Evolutionary conservation across 1,140 invertebrate species (phyloP).

Genomic region (Linepithema humile): DNA sequence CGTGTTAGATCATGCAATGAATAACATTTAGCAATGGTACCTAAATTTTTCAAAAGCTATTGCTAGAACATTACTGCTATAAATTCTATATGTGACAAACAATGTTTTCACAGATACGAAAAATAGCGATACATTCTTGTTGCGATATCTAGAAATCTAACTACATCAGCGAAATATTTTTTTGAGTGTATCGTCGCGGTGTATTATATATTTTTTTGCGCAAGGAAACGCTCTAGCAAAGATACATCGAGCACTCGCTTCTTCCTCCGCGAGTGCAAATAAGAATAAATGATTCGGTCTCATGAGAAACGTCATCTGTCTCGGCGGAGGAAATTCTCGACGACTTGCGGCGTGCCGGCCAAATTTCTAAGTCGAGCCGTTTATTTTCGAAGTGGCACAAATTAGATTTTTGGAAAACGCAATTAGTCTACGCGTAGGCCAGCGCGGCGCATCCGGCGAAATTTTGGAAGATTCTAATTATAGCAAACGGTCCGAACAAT

Average conservation of each 20-base stretch:
- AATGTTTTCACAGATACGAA: no score
- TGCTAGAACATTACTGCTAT: no score
- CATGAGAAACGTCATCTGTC: conserved; percentile 1
- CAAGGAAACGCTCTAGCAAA: neutral
- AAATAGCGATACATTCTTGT: no score
- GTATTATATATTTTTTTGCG: no score
- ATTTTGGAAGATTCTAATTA: neutral
- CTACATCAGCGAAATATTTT: no score
- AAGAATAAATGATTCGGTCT: conserved; percentile 26
- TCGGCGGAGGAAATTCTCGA: neutral
- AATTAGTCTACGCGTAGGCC: neutral
- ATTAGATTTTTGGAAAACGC: neutral
- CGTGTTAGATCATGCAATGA: no score
- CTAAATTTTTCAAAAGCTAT: no score
- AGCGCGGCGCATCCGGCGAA: neutral
- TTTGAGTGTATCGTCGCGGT: no score
- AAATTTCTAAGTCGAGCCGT: conserved; percentile 36
- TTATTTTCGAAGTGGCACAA: conserved; percentile 40
- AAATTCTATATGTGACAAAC: no score
- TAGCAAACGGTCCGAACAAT: neutral
- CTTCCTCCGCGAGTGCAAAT: conserved; percentile 1
- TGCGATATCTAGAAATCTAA: no score
- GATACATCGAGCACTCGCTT: neutral
- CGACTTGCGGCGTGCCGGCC: neutral
- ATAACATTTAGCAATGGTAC: no score